phyloP scores from a whole-genome alignment of 2,888 invertebrate genomes.

The Ormyrus nitidulus region DNA sequence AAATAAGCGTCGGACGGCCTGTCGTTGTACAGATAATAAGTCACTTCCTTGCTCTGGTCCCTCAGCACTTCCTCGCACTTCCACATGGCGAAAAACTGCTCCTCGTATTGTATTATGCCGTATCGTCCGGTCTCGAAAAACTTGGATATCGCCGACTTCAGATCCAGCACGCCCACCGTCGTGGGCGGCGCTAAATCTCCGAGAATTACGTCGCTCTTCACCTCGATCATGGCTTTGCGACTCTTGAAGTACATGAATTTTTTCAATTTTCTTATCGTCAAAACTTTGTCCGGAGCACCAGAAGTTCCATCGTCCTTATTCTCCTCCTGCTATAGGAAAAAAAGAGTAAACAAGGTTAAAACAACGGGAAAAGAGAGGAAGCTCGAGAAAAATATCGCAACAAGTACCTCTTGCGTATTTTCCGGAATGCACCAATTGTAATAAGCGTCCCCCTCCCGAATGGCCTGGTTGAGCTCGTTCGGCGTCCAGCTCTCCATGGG shows the following conservation, averaged over 20 bases:
- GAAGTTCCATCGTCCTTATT: too few relatives aligned
- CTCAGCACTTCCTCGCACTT: constrained; percentile 68
- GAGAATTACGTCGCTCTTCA: constrained; percentile 67
- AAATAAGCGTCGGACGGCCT: constrained; percentile 71
- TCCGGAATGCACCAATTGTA: constrained; percentile 70
- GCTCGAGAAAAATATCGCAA: background rate
- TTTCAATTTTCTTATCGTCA: constrained; percentile 68
- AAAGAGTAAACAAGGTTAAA: too few relatives aligned
- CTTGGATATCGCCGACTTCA: constrained; percentile 69
- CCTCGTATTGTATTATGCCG: constrained; percentile 73
- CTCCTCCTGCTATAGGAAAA: too few relatives aligned
- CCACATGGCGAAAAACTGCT: constrained; percentile 74
- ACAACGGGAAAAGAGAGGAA: background rate
- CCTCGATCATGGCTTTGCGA: constrained; percentile 69
- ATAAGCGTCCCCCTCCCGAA: constrained; percentile 74
- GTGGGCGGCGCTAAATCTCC: constrained; percentile 69
- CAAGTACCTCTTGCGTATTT: constrained; percentile 56
- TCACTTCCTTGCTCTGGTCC: constrained; percentile 57
- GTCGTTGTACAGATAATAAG: constrained; percentile 76
- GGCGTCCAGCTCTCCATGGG: constrained; percentile 68
- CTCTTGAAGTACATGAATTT: constrained; percentile 70
- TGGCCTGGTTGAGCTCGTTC: constrained; percentile 73
- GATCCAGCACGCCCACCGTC: constrained; percentile 64
- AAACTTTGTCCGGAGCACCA: background rate
- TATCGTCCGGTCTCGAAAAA: constrained; percentile 72